Conservation (phyloP, 2,113 vertebrate genomes). For the Todiramphus chloris region DNA sequence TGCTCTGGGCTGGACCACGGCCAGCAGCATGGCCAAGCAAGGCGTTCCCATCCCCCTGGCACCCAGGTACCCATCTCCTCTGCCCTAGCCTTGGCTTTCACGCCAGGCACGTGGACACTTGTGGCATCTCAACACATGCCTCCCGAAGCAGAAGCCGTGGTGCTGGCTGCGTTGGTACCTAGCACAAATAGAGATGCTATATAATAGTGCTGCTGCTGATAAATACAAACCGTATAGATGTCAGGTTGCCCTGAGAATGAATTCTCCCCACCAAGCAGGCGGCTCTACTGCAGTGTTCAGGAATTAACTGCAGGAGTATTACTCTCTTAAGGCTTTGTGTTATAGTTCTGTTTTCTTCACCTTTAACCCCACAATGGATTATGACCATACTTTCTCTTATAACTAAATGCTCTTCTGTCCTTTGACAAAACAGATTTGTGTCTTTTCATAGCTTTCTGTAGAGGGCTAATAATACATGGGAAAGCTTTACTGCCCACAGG, state of each 20-base stretch:
- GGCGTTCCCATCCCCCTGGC: background rate
- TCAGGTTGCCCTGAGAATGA: background rate
- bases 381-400: constrained; percentile 53
- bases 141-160: background rate
- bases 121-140: background rate
- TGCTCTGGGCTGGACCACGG: background rate
- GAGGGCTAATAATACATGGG: constrained; percentile 62
- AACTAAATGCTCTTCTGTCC: constrained; percentile 66
- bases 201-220: background rate
- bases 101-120: accelerated
- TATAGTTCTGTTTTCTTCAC: constrained; percentile 65
- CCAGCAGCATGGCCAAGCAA: background rate
- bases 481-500: constrained; percentile 60
- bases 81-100: accelerated
- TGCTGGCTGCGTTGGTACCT: background rate
- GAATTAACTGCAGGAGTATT: constrained; percentile 2
- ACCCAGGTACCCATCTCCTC: background rate
- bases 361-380: constrained; percentile 55
- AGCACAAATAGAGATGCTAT: background rate
- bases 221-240: background rate
- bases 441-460: constrained; percentile 69
- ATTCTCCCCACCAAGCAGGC: background rate
- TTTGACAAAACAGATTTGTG: constrained; percentile 73
- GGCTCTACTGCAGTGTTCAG: background rate
- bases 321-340: constrained; percentile 40